Conservation (phyloP, 1,140 invertebrate species). For the Nephila pilipes region DNA sequence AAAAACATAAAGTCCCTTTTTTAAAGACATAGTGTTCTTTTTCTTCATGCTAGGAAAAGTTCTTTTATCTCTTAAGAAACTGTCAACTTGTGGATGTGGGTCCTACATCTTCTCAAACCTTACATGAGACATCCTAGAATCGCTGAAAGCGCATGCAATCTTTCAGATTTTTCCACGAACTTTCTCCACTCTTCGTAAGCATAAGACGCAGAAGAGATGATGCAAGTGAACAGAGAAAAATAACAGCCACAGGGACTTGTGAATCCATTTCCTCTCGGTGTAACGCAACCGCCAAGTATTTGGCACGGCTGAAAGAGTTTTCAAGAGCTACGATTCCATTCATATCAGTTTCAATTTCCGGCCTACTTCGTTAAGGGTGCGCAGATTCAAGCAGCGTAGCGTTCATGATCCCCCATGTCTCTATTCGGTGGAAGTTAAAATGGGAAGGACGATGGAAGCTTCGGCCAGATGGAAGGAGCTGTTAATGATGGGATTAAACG, state of each 20-base stretch:
- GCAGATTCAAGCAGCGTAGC: slow-evolving; percentile 52
- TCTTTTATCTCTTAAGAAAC: no score
- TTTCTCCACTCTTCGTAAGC: background rate
- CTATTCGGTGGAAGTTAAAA: background rate
- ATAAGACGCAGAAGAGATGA: background rate
- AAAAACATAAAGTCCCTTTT: no score
- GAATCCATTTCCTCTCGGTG: slow-evolving; percentile 17
- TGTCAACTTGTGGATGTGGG: no score
- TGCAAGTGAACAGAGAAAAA: background rate
- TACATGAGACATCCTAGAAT: no score
- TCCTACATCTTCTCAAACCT: no score
- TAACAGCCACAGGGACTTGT: slow-evolving; percentile 39
- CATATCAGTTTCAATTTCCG: slow-evolving; percentile 73
- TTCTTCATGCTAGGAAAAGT: no score
- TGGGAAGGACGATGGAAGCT: slow-evolving; percentile 18
- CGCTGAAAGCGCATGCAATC: no score
- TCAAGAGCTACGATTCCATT: slow-evolving; percentile 67
- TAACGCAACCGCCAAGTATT: slow-evolving; percentile 53
- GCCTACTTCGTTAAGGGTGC: slow-evolving; percentile 66
- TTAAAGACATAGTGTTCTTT: no score
- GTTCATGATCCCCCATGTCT: background rate
- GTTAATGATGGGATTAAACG: slow-evolving; percentile 73
- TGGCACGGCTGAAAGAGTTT: slow-evolving; percentile 55
- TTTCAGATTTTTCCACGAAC: no score
- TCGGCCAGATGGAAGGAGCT: slow-evolving; percentile 75